These are phyloP conservation scores for Gryon sp. DNA, from an alignment of 1,140 invertebrate species.

Conservation along the genomic window DNA sequence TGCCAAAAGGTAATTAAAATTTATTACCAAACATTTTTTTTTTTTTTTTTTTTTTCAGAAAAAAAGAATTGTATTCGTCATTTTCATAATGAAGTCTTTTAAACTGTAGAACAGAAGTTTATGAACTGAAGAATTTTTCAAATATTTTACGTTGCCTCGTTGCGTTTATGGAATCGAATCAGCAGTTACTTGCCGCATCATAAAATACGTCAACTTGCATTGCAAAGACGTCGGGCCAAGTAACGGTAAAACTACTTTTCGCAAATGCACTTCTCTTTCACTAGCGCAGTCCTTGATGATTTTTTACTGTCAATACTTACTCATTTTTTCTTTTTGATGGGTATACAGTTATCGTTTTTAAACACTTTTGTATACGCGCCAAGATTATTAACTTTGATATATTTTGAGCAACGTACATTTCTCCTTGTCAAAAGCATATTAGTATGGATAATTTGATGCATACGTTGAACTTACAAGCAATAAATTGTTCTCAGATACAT, in stretches of 20 bases:
- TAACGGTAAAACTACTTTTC: slow-evolving; percentile 75
- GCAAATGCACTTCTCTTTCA: slow-evolving; percentile 63
- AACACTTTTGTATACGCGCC: slow-evolving; percentile 9
- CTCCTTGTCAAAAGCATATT: too few relatives aligned
- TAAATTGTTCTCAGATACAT: too few relatives aligned
- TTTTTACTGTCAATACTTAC: slow-evolving; percentile 44
- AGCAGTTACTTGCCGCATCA: slow-evolving; percentile 29
- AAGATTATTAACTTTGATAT: slow-evolving; percentile 6
- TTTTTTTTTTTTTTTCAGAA: too few relatives aligned
- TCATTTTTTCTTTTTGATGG: too few relatives aligned
- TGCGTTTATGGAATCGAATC: slow-evolving; percentile 43
- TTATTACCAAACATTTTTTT: too few relatives aligned
- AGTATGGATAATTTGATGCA: too few relatives aligned
- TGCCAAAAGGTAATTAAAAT: too few relatives aligned
- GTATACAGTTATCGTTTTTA: slow-evolving; percentile 36
- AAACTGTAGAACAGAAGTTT: slow-evolving; percentile 9
- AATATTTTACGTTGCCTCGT: slow-evolving; percentile 10
- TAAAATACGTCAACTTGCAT: slow-evolving; percentile 56
- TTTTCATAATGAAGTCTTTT: slow-evolving; percentile 11
- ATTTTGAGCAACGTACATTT: slow-evolving; percentile 5
- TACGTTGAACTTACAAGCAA: too few relatives aligned
- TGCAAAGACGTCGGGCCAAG: slow-evolving; percentile 69
- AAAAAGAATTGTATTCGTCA: too few relatives aligned
- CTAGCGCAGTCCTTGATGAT: slow-evolving; percentile 37
- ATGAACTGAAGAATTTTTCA: slow-evolving; percentile 8